Evolutionary conservation across 2,888 invertebrate genomes (phyloP), one percentile per base, ranked within the genome.

Genomic region (Pseudococcus jackbeardsleyi): DNA sequence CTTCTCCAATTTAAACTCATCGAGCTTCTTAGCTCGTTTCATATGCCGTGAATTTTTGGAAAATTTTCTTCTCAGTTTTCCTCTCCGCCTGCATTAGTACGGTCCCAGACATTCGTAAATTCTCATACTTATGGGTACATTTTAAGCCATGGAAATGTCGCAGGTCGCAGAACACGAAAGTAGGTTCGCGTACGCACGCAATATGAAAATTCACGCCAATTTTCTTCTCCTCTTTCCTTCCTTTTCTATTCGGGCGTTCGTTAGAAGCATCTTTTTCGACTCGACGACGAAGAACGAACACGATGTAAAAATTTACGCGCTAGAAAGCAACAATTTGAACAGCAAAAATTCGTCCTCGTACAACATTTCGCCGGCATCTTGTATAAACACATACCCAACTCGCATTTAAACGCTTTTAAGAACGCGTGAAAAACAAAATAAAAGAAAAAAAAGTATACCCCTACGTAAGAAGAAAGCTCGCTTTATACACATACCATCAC

Each of bases 331-430:
- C 64, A 64, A 64, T 64, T 64, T 64, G 22, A 64, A 64, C 19
- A 22, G 64, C 64, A 22, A 64, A 64, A 64, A 64, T 64, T 64
- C 64, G 64, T 22, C 64, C 22, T 22, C 64, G 12, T 64, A 1
- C 22, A 9, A n/a, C 59, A n/a, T 59, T 22, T 64, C 9, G 64
- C 64, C 42, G 42, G 42, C 64, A 64, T 64, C 64, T 64, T 22
- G 64, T 22, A 64, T 22, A 64, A 64, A 64, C 64, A 64, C 64
- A 64, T 64, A 64, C 64, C 64, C 64, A 9, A 64, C 22, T 64
- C 64, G 64, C 64, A 64, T 64, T 64, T 64, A 64, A 64, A 64
- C 64, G 64, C 64, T 64, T 64, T 64, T 64, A 64, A 64, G 22
- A 59, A 17, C 64, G 22, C 9, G 64, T 64, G 64, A 22, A 64